Base-by-base conservation (phyloP, 2,888 invertebrate genomes). In the Tipula vernalis region DNA sequence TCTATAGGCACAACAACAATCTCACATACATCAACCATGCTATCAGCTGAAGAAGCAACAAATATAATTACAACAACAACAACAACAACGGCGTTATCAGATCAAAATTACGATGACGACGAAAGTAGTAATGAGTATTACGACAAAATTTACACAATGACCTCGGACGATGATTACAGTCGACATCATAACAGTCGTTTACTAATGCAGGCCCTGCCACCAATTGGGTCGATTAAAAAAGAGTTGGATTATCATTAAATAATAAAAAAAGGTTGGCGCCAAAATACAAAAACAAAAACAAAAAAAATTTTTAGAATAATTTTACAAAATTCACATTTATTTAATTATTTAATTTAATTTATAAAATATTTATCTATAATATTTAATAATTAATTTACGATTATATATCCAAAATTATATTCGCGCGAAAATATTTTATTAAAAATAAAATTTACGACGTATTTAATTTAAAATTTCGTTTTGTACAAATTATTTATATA, bases 311-410 rank as follows among this genome's bases (percentile, higher is more conserved):
- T 84, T 84, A 84, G 84, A 84, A 84, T 84, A 84, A 84, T 39
- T 84, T 84, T 39, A 84, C 84, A 84, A 36, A 36, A 83, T 83
- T 39, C 15, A 83, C 39, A 39, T 84, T 84, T 84, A 84, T 84
- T 84, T 39, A 84, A 84, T 84, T 84, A 83, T 83, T 83, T 83
- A 83, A 83, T 36, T 83, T 36, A 83, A 83, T 83, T 83, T 83
- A 83, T 28, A 28, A 28, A 28, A 28, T 39, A 39, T 39, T 39
- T 36, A 57, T 57, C 5, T 51, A 15, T 51, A 51, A 51, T 39
- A 39, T 39, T 57, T 57, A 57, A 57, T 57, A 15, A 44, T 51
- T 28, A 57, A 28, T 71, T 28, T 28, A 39, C 39, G 71, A 71
- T 71, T 6, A 39, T 28, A 28, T 71, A n/a, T 71, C 28, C 0